Conservation (phyloP, 2,113 vertebrate genomes). For the Polypterus senegalus region DNA sequence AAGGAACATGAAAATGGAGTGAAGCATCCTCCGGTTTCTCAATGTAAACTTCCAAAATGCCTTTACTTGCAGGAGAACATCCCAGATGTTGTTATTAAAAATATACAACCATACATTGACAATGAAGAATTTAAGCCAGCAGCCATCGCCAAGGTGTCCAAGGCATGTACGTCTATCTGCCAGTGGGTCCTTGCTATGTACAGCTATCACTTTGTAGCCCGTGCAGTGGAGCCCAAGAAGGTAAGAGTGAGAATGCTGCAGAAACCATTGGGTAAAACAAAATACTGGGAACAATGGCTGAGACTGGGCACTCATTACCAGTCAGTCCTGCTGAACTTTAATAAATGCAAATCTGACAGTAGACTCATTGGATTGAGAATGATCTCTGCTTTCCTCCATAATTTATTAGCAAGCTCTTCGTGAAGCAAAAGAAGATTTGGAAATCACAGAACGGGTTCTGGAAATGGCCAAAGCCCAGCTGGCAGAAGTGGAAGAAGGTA, state of each 20-base stretch:
- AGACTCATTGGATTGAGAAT: too few species aligned
- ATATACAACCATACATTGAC: slow-evolving; percentile 80
- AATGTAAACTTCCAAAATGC: not conserved
- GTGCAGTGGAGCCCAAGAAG: slow-evolving; percentile 69
- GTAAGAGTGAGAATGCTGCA: slow-evolving; percentile 40
- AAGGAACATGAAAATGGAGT: too few species aligned
- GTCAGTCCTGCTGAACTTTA: too few species aligned
- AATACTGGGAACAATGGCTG: too few species aligned
- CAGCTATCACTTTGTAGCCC: slow-evolving; percentile 76
- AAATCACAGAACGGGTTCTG: slow-evolving; percentile 53
- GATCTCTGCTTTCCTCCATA: not conserved
- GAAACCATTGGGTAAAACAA: too few species aligned
- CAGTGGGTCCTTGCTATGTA: slow-evolving; percentile 90
- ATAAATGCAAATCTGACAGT: too few species aligned
- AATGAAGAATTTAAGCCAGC: slow-evolving; percentile 79
- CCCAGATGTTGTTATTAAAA: slow-evolving; percentile 60
- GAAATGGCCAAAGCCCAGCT: slow-evolving; percentile 61
- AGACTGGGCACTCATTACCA: too few species aligned
- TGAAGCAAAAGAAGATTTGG: slow-evolving; percentile 70
- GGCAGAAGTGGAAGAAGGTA: slow-evolving; percentile 54
- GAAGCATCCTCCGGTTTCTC: too few species aligned
- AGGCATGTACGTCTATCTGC: slow-evolving; percentile 84
- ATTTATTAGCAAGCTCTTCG: slow-evolving; percentile 54
- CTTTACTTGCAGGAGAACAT: slow-evolving; percentile 66
- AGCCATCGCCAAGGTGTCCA: slow-evolving; percentile 75